A percentile compares a stretch with the other conserved stretches of the same genome.
phyloP scores from a whole-genome alignment of 2,888 invertebrate species.

The Drosophila flavopinicola region DNA sequence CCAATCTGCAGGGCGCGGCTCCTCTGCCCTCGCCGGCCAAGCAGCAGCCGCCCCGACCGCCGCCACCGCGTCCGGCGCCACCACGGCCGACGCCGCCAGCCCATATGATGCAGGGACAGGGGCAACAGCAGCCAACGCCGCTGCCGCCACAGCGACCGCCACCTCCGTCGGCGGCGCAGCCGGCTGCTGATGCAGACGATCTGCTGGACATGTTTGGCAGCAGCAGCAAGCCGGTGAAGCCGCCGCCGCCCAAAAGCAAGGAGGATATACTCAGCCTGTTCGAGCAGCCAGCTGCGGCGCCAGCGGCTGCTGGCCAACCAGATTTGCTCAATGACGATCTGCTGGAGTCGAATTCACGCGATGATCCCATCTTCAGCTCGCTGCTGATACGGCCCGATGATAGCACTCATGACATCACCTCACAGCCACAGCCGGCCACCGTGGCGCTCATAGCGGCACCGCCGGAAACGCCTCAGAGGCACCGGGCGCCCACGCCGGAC shows the following conservation, averaged over 20 bases:
- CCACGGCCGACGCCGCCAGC: slow-evolving; percentile 80
- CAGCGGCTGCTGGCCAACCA: slow-evolving; percentile 82
- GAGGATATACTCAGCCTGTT: slow-evolving; percentile 87
- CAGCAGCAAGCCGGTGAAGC: slow-evolving; percentile 85
- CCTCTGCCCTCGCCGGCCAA: slow-evolving; percentile 85
- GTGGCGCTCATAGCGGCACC: slow-evolving; percentile 74
- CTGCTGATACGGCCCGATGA: slow-evolving; percentile 82
- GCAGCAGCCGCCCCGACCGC: slow-evolving; percentile 85
- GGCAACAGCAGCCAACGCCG: slow-evolving; percentile 56
- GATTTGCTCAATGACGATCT: slow-evolving; percentile 87
- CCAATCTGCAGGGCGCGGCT: slow-evolving; percentile 83
- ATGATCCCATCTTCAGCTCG: slow-evolving; percentile 81
- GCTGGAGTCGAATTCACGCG: slow-evolving; percentile 53
- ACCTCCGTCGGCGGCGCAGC: slow-evolving; percentile 58
- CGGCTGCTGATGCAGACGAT: slow-evolving; percentile 83
- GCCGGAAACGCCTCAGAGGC: slow-evolving; percentile 63
- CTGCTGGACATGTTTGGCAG: slow-evolving; percentile 86
- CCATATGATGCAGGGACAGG: slow-evolving; percentile 67
- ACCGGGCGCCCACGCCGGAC: slow-evolving; percentile 83
- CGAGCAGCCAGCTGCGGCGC: slow-evolving; percentile 78
- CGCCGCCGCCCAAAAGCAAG: slow-evolving; percentile 86
- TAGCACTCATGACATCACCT: slow-evolving; percentile 81
- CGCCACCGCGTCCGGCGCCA: slow-evolving; percentile 84
- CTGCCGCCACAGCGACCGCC: slow-evolving; percentile 80
- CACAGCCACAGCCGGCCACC: slow-evolving; percentile 83